These are phyloP conservation scores for Fragum whitleyi DNA, from an alignment of 2,888 invertebrate species.

Conservation along the genomic window DNA sequence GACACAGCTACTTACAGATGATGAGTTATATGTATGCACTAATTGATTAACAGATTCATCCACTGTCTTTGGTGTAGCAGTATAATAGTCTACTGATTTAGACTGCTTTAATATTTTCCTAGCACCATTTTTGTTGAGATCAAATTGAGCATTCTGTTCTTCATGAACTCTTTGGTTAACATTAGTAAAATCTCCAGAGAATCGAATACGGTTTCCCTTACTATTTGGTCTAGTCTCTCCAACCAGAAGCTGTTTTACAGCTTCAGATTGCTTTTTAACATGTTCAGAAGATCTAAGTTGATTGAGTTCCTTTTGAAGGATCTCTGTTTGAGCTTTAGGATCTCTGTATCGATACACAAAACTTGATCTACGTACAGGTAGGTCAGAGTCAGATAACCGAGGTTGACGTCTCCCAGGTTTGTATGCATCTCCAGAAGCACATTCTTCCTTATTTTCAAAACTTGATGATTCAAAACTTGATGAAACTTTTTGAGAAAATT, in stretches of 20 bases:
- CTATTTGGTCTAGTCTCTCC: slow-evolving; percentile 2
- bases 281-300: slow-evolving; percentile 53
- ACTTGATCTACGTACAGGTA: slow-evolving; percentile 13
- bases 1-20: neutral
- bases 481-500: neutral
- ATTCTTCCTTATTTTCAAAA: neutral
- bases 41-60: neutral
- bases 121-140: slow-evolving; percentile 36
- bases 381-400: slow-evolving; percentile 30
- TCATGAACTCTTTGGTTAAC: neutral
- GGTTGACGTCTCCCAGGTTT: slow-evolving; percentile 11
- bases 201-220: slow-evolving; percentile 22
- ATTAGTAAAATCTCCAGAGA: slow-evolving; percentile 19
- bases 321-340: slow-evolving; percentile 47
- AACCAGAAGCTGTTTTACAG: slow-evolving; percentile 37
- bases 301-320: slow-evolving; percentile 52
- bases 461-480: neutral
- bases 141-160: slow-evolving; percentile 20
- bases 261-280: slow-evolving; percentile 56
- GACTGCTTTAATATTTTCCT: slow-evolving; percentile 35
- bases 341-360: slow-evolving; percentile 53
- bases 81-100: slow-evolving; percentile 30
- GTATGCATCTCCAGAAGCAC: neutral
- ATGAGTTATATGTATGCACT: neutral
- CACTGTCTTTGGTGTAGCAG: neutral